These are phyloP conservation scores for Cyprinodon tularosa DNA, from an alignment of 2,113 vertebrate species.

Conservation along the genomic window DNA sequence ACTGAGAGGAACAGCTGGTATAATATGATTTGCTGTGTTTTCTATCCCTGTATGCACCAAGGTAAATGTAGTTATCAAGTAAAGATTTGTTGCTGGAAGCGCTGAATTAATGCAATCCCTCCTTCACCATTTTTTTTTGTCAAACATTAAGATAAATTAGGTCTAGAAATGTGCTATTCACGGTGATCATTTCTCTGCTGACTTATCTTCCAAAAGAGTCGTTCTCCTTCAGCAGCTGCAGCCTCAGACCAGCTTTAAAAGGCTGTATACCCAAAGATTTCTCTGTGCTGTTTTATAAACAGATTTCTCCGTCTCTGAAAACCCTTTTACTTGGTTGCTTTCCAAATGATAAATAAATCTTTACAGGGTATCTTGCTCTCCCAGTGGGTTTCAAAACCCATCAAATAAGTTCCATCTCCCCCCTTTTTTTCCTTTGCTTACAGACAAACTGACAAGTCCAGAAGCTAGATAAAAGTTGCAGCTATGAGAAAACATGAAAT, in stretches of 20 bases:
- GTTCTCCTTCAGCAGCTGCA: conserved; percentile 15
- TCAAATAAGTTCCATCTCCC: conserved; percentile 55
- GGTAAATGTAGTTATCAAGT: background rate
- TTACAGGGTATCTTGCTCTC: conserved; percentile 41
- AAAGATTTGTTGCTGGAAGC: background rate
- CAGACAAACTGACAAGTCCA: conserved; percentile 50
- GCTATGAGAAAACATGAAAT: conserved; percentile 48
- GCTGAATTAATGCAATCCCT: background rate
- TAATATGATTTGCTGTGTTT: no score
- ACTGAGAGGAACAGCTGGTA: no score
- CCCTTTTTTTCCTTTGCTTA: conserved; percentile 6
- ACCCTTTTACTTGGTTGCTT: conserved; percentile 20
- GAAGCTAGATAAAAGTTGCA: conserved; percentile 46
- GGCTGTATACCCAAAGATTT: conserved; percentile 24
- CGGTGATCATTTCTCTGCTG: conserved; percentile 21
- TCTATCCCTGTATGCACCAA: background rate
- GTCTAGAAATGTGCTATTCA: conserved; percentile 9
- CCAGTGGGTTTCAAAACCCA: conserved; percentile 44
- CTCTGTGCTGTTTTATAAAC: conserved; percentile 22
- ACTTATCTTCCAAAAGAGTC: conserved; percentile 20
- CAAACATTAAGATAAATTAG: background rate
- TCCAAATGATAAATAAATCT: conserved; percentile 65
- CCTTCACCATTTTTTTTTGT: background rate
- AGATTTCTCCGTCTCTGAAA: conserved; percentile 18
- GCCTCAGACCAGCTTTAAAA: conserved; percentile 27